Conservation (phyloP, 2,113 vertebrate genomes). For the Acrocephalus kingi region DNA sequence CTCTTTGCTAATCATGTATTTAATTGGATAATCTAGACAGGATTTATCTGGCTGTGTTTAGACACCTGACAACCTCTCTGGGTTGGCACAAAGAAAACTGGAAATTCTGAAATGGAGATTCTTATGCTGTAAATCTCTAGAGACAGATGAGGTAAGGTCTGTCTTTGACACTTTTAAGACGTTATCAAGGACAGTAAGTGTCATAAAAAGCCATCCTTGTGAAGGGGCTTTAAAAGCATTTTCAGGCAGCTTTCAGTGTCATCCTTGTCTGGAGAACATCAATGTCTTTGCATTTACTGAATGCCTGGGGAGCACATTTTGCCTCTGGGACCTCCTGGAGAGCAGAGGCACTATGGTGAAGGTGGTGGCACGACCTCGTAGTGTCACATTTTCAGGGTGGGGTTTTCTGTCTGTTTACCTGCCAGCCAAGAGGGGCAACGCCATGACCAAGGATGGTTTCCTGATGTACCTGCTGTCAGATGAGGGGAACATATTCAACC, state of each 20-base stretch:
- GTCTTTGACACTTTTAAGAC: not conserved
- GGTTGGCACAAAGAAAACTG: not conserved
- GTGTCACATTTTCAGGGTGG: not conserved
- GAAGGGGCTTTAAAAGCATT: not conserved
- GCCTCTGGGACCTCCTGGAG: not conserved
- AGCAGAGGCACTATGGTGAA: not conserved
- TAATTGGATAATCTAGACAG: not conserved
- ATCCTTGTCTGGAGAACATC: not conserved
- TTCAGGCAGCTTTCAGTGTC: not conserved
- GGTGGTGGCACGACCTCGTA: not conserved
- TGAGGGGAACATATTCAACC: constrained; percentile 82
- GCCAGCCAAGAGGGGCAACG: constrained; percentile 80
- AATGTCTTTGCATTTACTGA: not conserved
- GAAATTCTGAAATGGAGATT: not conserved
- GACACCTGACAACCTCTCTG: not conserved
- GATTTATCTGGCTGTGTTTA: not conserved
- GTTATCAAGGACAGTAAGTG: not conserved
- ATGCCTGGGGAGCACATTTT: not conserved
- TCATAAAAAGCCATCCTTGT: not conserved
- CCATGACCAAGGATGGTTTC: constrained; percentile 94
- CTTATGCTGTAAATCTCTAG: not conserved
- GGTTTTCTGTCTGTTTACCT: not conserved
- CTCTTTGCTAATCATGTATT: not conserved
- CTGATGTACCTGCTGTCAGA: constrained; percentile 87
- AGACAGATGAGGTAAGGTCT: not conserved